These are phyloP conservation scores for Griposia aprilina DNA, from an alignment of 2,888 invertebrate species.

Conservation along the genomic window DNA sequence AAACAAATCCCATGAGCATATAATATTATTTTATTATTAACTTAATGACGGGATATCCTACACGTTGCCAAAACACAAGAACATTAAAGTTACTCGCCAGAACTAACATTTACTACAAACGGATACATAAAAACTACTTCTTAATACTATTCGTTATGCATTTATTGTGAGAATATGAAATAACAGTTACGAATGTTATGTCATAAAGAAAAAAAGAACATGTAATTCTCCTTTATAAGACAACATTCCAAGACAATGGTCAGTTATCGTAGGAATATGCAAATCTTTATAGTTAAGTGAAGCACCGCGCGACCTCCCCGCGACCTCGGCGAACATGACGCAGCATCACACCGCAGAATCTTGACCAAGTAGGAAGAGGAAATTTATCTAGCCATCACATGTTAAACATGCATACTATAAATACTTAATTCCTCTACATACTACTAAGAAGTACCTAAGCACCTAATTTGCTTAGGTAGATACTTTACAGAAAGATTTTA, in stretches of 20 bases:
- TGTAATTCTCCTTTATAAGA: conserved; percentile 33
- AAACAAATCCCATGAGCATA: conserved; percentile 21
- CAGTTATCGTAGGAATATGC: conserved; percentile 57
- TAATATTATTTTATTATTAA: conserved; percentile 10
- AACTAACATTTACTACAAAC: conserved; percentile 46
- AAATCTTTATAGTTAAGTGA: conserved; percentile 63
- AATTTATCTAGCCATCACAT: conserved; percentile 51
- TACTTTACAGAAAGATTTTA: conserved; percentile 17
- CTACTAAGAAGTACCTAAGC: conserved; percentile 18
- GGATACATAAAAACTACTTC: conserved; percentile 30
- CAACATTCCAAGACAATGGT: conserved; percentile 56
- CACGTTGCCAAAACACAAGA: conserved; percentile 30
- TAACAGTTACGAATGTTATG: conserved; percentile 55
- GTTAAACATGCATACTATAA: conserved; percentile 23
- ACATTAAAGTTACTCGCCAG: conserved; percentile 17
- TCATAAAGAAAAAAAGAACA: conserved; percentile 58
- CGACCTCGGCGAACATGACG: conserved; percentile 59
- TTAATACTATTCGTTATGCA: conserved; percentile 50
- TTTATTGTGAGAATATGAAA: conserved; percentile 58
- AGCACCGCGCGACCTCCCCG: conserved; percentile 54
- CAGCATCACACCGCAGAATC: conserved; percentile 50
- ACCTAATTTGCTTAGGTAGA: conserved; percentile 1
- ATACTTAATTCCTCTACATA: conserved; percentile 17
- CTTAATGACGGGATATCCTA: conserved; percentile 57
- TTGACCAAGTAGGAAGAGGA: conserved; percentile 66